Evolutionary conservation across 2,113 vertebrate species (phyloP), one percentile per base, ranked within the genome.

Genomic region (Shinisaurus crocodilurus): DNA sequence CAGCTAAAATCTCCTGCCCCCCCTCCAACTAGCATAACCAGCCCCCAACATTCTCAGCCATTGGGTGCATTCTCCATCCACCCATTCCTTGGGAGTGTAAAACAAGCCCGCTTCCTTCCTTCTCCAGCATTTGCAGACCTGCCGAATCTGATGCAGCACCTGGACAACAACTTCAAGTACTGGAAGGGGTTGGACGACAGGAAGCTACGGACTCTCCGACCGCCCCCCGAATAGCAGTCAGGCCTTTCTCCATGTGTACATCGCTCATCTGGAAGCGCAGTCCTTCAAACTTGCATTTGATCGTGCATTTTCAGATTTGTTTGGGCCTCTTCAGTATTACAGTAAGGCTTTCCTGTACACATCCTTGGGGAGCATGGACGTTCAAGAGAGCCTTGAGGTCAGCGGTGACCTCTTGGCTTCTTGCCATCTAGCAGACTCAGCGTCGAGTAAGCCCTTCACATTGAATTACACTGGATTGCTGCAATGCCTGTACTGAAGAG

Each of bases 121-220:
- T 84, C 88, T 72, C 63, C 80, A 99, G 99, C 98, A 90, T 99
- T 99, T 94, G 98, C 98, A 48, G 98, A 99, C 96, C 98, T 99
- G 91, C 99, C 99, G 6, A 99, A 99, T 95, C 95, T 99, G 91
- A 99, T 99, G 98, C 98, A 98, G 96, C 98, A 99, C 94, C 97
- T 99, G 94, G 98, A 99, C 96, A 98, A 98, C 92, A 99, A 99
- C 97, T 99, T 99, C 95, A 99, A 99, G 91, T 99, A 99, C 97
- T 99, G 99, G 99, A 99, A 99, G 97, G 96, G 97, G 91, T 96
- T 99, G 90, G 99, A 99, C 9, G 98, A 99, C 2, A 97, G 94
- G 93, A 98, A 99, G 94, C 97, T 99, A 87, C 97, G 98, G 95
- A 98, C 97, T 93, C 97, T 99, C 86, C 98, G 98, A 48, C 98